Evolutionary conservation across 2,113 vertebrate genomes (phyloP).

Genomic region (Desmodus rotundus): DNA sequence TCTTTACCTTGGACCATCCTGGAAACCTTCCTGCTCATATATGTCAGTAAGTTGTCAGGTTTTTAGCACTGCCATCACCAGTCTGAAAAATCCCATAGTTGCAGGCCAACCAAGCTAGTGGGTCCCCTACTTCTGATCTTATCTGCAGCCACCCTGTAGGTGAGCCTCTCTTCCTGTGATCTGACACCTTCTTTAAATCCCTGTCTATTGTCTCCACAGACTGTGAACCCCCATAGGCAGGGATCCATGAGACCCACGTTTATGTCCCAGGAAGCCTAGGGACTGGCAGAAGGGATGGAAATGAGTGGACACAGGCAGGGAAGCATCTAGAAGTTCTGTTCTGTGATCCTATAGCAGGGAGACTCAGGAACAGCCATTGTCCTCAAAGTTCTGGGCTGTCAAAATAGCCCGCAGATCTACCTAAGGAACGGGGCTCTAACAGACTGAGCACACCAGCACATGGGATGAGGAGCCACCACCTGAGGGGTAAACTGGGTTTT

Average conservation of each 20-base stretch:
- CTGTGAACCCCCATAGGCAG: background rate
- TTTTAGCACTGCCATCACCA: background rate
- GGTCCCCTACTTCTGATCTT: no score
- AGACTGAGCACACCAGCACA: background rate
- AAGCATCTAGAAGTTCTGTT: background rate
- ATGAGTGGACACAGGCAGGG: background rate
- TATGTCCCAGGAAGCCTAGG: background rate
- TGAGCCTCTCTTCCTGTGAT: background rate
- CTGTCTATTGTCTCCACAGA: background rate
- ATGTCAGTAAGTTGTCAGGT: background rate
- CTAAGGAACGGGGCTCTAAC: background rate
- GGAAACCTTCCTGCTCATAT: background rate
- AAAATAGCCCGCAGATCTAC: background rate
- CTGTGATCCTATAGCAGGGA: background rate
- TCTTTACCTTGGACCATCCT: background rate
- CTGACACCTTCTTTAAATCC: background rate
- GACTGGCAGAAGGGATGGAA: background rate
- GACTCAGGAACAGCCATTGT: background rate
- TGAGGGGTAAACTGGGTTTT: background rate
- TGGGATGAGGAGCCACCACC: no score
- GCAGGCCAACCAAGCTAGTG: background rate
- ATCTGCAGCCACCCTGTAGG: no score
- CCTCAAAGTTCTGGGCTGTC: background rate
- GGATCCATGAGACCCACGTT: background rate
- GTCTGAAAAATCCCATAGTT: background rate